Percentiles rank a stretch among this genome's conserved stretches.
These are phyloP conservation scores for Anarrhichthys ocellatus DNA, from an alignment of 2,113 vertebrate species.

Conservation along the genomic window DNA sequence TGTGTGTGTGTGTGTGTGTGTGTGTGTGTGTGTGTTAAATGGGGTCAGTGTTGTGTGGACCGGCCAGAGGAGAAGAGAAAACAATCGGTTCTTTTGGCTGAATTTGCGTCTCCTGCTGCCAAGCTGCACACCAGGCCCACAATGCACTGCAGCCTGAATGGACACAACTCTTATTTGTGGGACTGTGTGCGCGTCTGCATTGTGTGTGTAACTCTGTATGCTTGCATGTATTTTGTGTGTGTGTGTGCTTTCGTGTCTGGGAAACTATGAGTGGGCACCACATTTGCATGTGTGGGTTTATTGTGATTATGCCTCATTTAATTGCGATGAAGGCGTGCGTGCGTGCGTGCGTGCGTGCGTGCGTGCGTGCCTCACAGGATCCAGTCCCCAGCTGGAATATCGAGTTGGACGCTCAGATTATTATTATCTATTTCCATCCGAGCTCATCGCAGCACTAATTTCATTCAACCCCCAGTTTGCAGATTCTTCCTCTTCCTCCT, in stretches of 20 bases:
- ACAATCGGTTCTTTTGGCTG: constrained; percentile 69
- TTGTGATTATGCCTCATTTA: constrained; percentile 63
- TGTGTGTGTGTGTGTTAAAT: constrained; percentile 19
- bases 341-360: background rate
- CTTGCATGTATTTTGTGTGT: constrained; percentile 5
- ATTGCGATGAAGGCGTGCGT: constrained; percentile 44
- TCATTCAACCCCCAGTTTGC: constrained; percentile 46
- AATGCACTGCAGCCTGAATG: constrained; percentile 70
- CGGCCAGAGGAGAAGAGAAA: constrained; percentile 48
- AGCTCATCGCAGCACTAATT: constrained; percentile 55
- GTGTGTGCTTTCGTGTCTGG: constrained; percentile 24
- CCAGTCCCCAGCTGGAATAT: constrained; percentile 57
- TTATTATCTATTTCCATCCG: constrained; percentile 68
- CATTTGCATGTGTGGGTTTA: constrained; percentile 27
- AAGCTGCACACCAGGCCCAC: constrained; percentile 60
- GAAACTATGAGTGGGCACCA: constrained; percentile 51
- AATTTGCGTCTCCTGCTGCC: constrained; percentile 53
- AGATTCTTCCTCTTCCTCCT: constrained; percentile 45
- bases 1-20: constrained; percentile 22
- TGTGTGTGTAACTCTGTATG: constrained; percentile 33
- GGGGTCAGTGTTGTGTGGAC: constrained; percentile 25
- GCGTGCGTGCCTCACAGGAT: constrained; percentile 5
- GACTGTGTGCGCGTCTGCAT: constrained; percentile 7
- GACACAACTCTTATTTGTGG: constrained; percentile 35
- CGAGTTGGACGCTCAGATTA: constrained; percentile 62